phyloP scores from a whole-genome alignment of 2,888 invertebrate species.

The Limnephilus lunatus region DNA sequence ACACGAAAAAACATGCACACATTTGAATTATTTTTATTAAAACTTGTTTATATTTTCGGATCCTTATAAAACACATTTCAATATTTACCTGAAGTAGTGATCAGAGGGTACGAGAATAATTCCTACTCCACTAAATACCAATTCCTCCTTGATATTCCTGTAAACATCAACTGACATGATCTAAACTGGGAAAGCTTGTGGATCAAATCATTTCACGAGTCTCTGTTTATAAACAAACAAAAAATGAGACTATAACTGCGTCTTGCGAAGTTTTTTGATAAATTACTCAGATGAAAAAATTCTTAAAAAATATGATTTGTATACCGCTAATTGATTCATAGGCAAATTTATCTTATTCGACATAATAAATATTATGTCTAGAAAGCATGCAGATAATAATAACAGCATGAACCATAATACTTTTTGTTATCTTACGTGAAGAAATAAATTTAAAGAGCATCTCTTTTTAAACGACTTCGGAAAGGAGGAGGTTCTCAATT shows the following conservation, averaged over 20 bases:
- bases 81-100: constrained; percentile 5
- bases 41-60: neutral
- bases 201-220: neutral
- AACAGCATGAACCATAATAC: neutral
- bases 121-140: neutral
- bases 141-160: constrained; percentile 13
- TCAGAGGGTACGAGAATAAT: constrained; percentile 6
- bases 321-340: neutral
- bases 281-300: neutral
- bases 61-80: neutral
- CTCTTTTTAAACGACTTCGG: no score
- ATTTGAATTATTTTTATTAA: neutral
- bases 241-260: neutral
- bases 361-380: neutral
- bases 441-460: no score
- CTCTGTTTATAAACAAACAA: constrained; percentile 4
- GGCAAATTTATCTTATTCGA: neutral
- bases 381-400: neutral
- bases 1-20: neutral
- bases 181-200: constrained; percentile 13
- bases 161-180: constrained; percentile 36
- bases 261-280: neutral
- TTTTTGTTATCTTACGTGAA: neutral
- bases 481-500: no score
- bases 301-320: neutral